Evolutionary conservation across 2,113 vertebrate species (phyloP), one percentile per base, ranked within the genome.

Genomic region (Platysteira castanea): DNA sequence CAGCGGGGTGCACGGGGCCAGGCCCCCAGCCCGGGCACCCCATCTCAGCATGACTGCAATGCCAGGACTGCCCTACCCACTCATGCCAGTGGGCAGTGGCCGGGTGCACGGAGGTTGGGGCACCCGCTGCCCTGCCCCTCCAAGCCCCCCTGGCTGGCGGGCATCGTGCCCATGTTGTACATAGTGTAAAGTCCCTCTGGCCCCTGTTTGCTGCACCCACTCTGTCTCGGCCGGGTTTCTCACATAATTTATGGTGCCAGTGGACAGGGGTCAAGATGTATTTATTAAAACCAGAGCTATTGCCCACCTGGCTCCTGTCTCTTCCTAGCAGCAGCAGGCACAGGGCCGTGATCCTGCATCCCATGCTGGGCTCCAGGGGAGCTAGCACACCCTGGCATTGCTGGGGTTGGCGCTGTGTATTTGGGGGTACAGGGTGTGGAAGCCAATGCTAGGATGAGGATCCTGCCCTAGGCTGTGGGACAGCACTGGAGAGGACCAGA

Each of bases 201-300:
- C 7, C 67, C 79, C 86, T 6, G 1, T 85, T 82, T 20, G 0
- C 79, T 82, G 84, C 6, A 20, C 59, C 64, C 4, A 1, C 42
- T 54, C 73, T 3, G 18, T 64, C 79, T 82, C 1, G 0, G 41
- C 81, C 3, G 1, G 88, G 61, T 76, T 90, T 8, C 31, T 81
- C 89, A 49, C 67, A 15, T 97, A 96, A 97, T 93, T 97, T 97
- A 97, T 97, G 92, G 88, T 92, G 93, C 56, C 60, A 2, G 7
- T 14, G 69, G 46, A 74, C 0, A 2, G 89, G 87, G 84, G 35
- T 63, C 71, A 54, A 19, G 3, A 73, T 94, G 81, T 97, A 97
- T 97, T 97, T 97, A 97, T 97, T 97, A 96, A 97, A 95, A 74
- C 23, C 82, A 93, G 85, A 96, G 82, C 15, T 93, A 95, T 87